Base-by-base conservation (phyloP, 2,113 vertebrate genomes). In the Melanerpes formicivorus region DNA sequence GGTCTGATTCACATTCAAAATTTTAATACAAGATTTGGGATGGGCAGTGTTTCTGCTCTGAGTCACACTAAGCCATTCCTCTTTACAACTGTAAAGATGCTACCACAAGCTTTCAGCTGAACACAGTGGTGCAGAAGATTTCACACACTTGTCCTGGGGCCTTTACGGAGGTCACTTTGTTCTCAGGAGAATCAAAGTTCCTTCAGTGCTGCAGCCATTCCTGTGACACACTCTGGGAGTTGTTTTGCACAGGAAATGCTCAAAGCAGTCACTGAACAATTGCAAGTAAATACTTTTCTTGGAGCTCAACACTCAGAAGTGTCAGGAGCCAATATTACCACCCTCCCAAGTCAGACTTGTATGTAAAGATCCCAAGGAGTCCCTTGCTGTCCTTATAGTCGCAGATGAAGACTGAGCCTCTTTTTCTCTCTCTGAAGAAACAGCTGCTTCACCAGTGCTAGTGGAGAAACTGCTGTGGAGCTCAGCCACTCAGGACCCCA, bases 391-490 rank as follows among this genome's bases (percentile, higher is more conserved):
- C 91, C 78, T 75, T 80, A 44, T 40, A 25, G 78, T 84, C 86
- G 65, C 6, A 6, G 86, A 54, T 80, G 84, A 84, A 88, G 94
- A 48, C 58, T 32, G 69, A 89, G 80, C 54, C 67, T 78, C 76
- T 84, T 6, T 70, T 23, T 66, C 84, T 82, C 63, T 63, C 76
- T 75, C 90, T 42, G 48, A 89, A 93, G 92, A 81, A 90, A 84
- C 97, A 97, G 97, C 96, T 97, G 95, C 94, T 93, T 76, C 44
- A 37, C n/a, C 9, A 32, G 59, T 73, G 79, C 52, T 78, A 29
- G 66, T 7, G 37, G 62, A 66, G 90, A 62, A 90, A 72, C 59
- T 1, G 22, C 81, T 46, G 73, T 1, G 2, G 66, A 93, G 77
- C 85, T 86, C 40, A 1, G 60, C 77, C 8, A 0, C 70, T 87